phyloP scores from a whole-genome alignment of 2,797 vertebrate species.

The Valencia hispanica region DNA sequence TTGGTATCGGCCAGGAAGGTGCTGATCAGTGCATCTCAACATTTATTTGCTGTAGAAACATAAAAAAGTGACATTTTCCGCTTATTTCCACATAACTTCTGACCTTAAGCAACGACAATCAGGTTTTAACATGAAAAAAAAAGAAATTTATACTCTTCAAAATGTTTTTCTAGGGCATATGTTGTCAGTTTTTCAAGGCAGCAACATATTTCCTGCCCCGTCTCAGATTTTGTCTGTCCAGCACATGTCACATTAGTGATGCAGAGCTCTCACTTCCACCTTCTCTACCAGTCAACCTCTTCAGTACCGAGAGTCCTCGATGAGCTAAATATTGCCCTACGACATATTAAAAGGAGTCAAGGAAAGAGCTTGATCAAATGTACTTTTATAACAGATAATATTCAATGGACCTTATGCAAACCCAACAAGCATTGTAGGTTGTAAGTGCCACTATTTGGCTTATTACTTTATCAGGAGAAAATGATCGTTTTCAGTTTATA shows the following conservation, averaged over 20 bases:
- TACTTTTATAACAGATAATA: constrained; percentile 53
- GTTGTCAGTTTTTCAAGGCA: constrained; percentile 15
- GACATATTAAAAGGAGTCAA: constrained; percentile 66
- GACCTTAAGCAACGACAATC: not conserved
- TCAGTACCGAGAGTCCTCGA: constrained; percentile 67
- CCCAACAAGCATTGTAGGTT: constrained; percentile 6
- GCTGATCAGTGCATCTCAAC: not conserved
- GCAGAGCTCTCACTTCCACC: constrained; percentile 62
- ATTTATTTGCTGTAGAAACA: not conserved
- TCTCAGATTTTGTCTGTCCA: constrained; percentile 55
- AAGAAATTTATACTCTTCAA: not conserved
- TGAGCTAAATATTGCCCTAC: constrained; percentile 49
- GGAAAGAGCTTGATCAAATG: constrained; percentile 32
- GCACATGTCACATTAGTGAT: constrained; percentile 72
- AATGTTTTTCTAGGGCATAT: not conserved
- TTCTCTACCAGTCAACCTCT: constrained; percentile 69
- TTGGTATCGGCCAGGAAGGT: not conserved
- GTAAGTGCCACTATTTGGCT: not conserved
- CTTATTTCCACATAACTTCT: not conserved
- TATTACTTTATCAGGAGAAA: too few relatives aligned
- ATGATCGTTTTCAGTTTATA: too few relatives aligned
- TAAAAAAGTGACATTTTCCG: not conserved
- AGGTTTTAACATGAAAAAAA: not conserved
- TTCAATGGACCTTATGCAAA: constrained; percentile 40
- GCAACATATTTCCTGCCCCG: constrained; percentile 41